A percentile compares a stretch with the other conserved stretches of the same genome.
phyloP scores from a whole-genome alignment of 2,113 vertebrate species.

The Delphinus delphis region DNA sequence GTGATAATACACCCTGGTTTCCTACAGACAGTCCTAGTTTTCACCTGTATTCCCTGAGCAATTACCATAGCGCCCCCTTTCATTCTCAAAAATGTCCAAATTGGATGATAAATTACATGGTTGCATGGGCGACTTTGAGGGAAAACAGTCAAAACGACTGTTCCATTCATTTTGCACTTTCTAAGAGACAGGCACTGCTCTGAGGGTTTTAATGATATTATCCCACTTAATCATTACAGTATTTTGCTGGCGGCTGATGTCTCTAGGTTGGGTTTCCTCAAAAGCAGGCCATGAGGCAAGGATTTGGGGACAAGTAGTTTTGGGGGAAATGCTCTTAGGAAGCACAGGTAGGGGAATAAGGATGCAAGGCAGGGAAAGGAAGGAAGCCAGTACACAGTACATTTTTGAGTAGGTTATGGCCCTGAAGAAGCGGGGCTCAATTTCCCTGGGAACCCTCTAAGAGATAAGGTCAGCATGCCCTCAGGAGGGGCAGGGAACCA shows the following conservation, averaged over 20 bases:
- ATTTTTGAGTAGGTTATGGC: accelerated
- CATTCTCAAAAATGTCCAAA: neutral
- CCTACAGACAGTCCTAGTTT: neutral
- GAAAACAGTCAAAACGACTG: neutral
- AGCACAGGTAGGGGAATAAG: neutral
- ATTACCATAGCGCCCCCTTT: neutral
- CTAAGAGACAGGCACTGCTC: neutral
- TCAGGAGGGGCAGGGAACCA: neutral
- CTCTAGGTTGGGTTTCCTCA: neutral
- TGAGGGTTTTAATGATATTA: neutral
- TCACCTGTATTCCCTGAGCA: neutral
- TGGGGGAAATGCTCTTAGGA: neutral
- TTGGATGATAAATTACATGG: neutral
- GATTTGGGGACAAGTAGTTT: neutral
- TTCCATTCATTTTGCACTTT: neutral
- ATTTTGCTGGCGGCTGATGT: neutral
- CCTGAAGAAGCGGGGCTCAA: neutral
- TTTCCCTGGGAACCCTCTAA: neutral
- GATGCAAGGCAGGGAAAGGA: neutral
- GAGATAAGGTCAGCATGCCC: neutral
- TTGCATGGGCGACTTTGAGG: neutral
- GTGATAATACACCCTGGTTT: neutral
- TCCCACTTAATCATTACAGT: neutral
- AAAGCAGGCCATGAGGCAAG: neutral
- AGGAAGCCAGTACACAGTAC: neutral